Conservation (phyloP, 2,888 invertebrate species). For the Phrixothrix hirtus region DNA sequence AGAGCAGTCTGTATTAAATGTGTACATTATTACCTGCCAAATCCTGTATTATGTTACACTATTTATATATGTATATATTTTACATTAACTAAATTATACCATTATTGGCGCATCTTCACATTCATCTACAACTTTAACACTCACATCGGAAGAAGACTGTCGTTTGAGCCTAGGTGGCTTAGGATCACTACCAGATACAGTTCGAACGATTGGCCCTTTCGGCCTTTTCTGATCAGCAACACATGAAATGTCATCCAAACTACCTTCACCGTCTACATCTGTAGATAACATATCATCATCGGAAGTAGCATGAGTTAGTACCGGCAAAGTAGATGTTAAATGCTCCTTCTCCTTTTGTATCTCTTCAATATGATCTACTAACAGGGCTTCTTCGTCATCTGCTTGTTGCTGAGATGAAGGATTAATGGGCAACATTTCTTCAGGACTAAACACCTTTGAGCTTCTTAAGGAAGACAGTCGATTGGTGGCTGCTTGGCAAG, state of each 20-base stretch:
- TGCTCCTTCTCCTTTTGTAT: constrained; percentile 82
- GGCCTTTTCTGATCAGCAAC: constrained; percentile 48
- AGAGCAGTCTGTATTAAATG: constrained; percentile 24
- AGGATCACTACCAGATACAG: constrained; percentile 51
- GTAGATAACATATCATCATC: constrained; percentile 86
- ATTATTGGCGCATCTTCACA: constrained; percentile 56
- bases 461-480: constrained; percentile 77
- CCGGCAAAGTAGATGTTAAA: constrained; percentile 77
- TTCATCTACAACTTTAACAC: constrained; percentile 51
- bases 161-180: constrained; percentile 50
- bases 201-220: constrained; percentile 50
- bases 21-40: constrained; percentile 28
- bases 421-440: constrained; percentile 55
- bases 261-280: constrained; percentile 81
- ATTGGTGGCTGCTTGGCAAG: constrained; percentile 81
- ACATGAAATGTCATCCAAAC: constrained; percentile 64
- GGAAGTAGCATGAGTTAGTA: constrained; percentile 79
- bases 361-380: constrained; percentile 78
- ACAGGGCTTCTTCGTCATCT: constrained; percentile 74
- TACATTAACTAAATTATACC: constrained; percentile 48
- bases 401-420: constrained; percentile 47
- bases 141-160: constrained; percentile 54
- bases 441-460: constrained; percentile 70
- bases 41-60: constrained; percentile 26
- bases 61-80: constrained; percentile 24